Evolutionary conservation across 2,797 vertebrate genomes (phyloP), one percentile per base, ranked within the genome.

Genomic region (Periophthalmus magnuspinnatus): DNA sequence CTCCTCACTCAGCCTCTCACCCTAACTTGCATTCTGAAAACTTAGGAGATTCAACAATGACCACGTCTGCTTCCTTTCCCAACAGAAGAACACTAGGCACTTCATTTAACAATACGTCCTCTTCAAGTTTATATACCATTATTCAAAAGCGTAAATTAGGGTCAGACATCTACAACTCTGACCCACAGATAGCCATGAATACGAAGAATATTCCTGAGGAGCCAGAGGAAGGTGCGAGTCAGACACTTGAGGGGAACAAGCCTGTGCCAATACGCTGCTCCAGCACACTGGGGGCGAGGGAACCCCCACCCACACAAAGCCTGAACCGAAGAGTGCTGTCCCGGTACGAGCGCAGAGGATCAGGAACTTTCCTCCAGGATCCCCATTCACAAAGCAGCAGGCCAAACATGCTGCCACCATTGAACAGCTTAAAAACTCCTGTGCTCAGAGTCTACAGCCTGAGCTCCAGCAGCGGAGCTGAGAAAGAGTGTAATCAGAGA

Each of bases 371-470:
- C 21, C 36, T 89, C 5, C 28, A 91, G 67, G 93, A 95, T 70
- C 93, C 89, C 50, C 75, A 3, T 78, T 70, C 75, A 56, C 93
- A 93, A 76, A 69, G 80, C 52, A 92, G 93, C 48, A 91, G 93
- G 56, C 93, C 93, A 3, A 90, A 94, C 5, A 93, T 94, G 69
- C 93, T 99, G 70, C 97, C 96, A 0, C 97, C 96, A 1, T 84
- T 98, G 69, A 94, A 69, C 61, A 85, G 92, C 28, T 75, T 84
- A 92, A 72, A 90, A 11, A 70, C 83, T 14, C 81, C 90, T 1
- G 41, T 82, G 41, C 72, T 91, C 13, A 92, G 93, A 54, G 74
- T 77, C 21, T 86, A 72, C 54, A 88, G 77, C 56, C 48, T 67
- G 22, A 48, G 45, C 60, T 71, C 75, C 13, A 2, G 71, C 2